Evolutionary conservation across 2,888 invertebrate species (phyloP).

Genomic region (Apomyelois bistriatella): DNA sequence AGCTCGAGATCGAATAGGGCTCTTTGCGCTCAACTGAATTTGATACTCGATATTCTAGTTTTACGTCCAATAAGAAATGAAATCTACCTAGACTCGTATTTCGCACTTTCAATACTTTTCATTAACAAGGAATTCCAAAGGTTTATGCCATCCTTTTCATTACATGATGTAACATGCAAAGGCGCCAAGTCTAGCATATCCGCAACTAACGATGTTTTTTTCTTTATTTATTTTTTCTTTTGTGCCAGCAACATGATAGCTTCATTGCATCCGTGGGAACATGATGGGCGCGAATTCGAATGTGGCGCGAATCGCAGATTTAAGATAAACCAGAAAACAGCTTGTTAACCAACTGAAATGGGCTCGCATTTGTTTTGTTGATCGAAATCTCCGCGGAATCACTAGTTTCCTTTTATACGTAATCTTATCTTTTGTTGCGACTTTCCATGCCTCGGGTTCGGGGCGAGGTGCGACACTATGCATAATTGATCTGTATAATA

Average conservation of each 20-base stretch:
- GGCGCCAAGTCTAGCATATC: background rate
- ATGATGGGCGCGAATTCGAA: constrained; percentile 54
- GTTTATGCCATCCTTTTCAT: background rate
- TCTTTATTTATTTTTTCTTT: constrained; percentile 24
- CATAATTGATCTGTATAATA: background rate
- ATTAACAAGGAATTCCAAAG: background rate
- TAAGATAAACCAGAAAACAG: constrained; percentile 44
- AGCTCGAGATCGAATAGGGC: too few species aligned
- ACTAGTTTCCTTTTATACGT: constrained; percentile 36
- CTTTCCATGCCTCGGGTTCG: constrained; percentile 10
- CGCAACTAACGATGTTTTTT: constrained; percentile 11
- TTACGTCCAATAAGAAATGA: too few species aligned
- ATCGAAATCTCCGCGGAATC: constrained; percentile 39
- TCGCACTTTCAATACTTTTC: too few species aligned
- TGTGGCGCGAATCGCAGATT: constrained; percentile 47
- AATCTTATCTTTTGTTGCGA: constrained; percentile 18
- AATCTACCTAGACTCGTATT: too few species aligned
- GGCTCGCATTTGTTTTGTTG: constrained; percentile 31
- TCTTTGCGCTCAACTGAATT: too few species aligned
- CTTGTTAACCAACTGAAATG: constrained; percentile 37
- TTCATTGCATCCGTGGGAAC: constrained; percentile 43
- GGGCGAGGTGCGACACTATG: background rate
- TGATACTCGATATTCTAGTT: too few species aligned
- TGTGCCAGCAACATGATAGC: constrained; percentile 30
- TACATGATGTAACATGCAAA: background rate